Evolutionary conservation across 2,113 vertebrate genomes (phyloP).

Genomic region (Periophthalmodon schlosseri): DNA sequence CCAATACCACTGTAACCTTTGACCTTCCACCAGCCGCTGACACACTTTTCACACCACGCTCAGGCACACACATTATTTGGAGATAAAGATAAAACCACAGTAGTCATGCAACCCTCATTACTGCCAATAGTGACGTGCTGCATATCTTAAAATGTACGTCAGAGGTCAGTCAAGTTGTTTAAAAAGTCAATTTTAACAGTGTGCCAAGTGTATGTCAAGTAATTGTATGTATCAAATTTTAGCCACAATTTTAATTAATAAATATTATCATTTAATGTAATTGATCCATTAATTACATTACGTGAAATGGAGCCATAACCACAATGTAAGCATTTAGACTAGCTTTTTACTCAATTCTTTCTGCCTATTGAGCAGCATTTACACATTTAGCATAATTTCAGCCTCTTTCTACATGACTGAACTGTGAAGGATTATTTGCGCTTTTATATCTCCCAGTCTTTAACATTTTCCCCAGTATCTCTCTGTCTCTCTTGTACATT

Average conservation of each 20-base stretch:
- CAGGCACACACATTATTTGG: background rate
- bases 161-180: no score
- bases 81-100: background rate
- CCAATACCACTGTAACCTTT: conserved; percentile 28
- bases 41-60: conserved; percentile 11
- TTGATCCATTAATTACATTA: no score
- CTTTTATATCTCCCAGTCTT: conserved; percentile 23
- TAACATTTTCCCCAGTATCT: conserved; percentile 39
- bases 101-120: background rate
- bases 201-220: no score
- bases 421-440: conserved; percentile 9
- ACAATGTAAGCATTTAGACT: no score
- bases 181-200: no score
- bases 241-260: no score
- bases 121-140: background rate
- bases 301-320: no score
- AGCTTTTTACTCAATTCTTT: no score
- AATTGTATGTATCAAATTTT: no score
- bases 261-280: no score
- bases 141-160: background rate
- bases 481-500: conserved; percentile 35
- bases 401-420: background rate
- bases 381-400: background rate
- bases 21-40: conserved; percentile 12
- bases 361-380: background rate